Base-by-base conservation (phyloP, 2,888 invertebrate species). In the Camponotus fellah region DNA sequence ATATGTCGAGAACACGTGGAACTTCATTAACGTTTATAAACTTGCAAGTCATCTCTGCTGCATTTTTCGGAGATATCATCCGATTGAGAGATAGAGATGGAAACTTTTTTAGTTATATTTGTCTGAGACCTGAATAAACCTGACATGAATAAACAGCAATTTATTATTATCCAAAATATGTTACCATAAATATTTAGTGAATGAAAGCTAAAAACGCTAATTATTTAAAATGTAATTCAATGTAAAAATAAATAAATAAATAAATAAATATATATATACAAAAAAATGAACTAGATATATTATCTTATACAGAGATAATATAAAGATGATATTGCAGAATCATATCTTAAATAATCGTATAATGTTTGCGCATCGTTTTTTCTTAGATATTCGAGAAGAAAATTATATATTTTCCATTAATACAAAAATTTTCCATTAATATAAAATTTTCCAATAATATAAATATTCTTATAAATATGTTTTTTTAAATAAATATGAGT, bases 171-270 rank as follows among this genome's bases (percentile, higher is more conserved):
- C n/a, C 14, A 60, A 17, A 60, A 43, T 43, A n/a, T 6, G 43
- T 43, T 32, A 5, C 32, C 8, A 8, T n/a, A 74, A 74, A 74
- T 74, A 46, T 74, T 74, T 46, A 46, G 0, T 17, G 37, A 62
- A 43, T n/a, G 43, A 60, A 62, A 43, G 26, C 26, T 26, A 26
- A n/a, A 17, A 60, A 60, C 8, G 60, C 14, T 62, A 12, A 62
- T 60, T 32, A 21, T 46, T 75, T 34, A 10, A n/a, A 2, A 46
- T n/a, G 37, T 43, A 74, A 62, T 74, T 62, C n/a, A 62, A 2
- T 62, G 1, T 17, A 43, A 74, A 60, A 60, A 46, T 74, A 64
- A 53, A 34, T 46, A 26, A 26, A 26, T 26, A 26, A 26, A 26
- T 26, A 26, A 26, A 26, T 26, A 26, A 26, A 26, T 26, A 26